phyloP scores from a whole-genome alignment of 2,113 vertebrate genomes.

The Indicator indicator region DNA sequence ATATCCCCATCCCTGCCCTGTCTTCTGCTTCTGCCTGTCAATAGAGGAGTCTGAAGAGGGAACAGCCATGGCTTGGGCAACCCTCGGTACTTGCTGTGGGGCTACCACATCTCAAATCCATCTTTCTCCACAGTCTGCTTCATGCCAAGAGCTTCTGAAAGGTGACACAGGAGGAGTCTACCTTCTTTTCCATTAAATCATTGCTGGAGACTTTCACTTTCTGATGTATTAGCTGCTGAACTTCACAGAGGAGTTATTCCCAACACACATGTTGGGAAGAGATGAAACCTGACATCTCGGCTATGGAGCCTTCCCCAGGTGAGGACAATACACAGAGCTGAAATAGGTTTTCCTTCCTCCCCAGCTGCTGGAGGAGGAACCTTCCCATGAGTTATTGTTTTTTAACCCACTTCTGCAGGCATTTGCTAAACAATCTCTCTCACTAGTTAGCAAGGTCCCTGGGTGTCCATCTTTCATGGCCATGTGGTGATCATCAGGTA shows the following conservation, averaged over 20 bases:
- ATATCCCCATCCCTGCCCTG: background rate
- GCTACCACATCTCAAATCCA: accelerated
- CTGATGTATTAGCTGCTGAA: background rate
- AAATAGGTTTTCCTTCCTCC: background rate
- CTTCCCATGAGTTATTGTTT: background rate
- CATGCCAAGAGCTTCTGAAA: background rate
- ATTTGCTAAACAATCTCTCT: background rate
- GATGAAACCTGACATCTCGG: slow-evolving; percentile 39
- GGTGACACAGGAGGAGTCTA: background rate
- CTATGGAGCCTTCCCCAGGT: background rate
- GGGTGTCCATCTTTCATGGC: accelerated
- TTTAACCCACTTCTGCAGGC: background rate
- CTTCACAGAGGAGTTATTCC: slow-evolving; percentile 16
- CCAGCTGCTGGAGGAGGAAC: background rate
- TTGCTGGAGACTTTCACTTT: background rate
- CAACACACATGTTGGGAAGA: slow-evolving; percentile 5
- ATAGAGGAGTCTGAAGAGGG: background rate
- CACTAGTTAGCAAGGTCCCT: background rate
- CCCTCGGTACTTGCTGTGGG: background rate
- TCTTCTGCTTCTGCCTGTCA: accelerated
- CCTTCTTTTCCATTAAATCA: background rate
- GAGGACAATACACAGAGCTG: background rate
- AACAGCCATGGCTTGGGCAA: background rate
- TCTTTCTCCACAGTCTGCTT: background rate
- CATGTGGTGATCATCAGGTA: background rate